Evolutionary conservation across 2,888 invertebrate species (phyloP), one percentile per base, ranked within the genome.

Genomic region (Caradrina kadenii): DNA sequence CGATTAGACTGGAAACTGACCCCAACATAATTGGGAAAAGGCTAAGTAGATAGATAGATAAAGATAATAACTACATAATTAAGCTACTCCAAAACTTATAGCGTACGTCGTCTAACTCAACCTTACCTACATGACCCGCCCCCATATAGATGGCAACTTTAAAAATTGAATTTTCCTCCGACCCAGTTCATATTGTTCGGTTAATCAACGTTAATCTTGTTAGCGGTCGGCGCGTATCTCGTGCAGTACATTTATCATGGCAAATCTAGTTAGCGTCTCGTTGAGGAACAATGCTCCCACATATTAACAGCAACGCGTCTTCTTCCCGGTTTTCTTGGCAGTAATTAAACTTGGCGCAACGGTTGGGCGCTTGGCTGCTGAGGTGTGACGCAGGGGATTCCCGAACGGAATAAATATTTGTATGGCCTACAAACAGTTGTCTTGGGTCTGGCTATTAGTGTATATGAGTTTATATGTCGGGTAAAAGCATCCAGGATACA

Each of bases 111-210:
- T 66, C 70, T 75, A 78, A 79, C 75, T 73, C 49, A 69, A 49
- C 73, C 64, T 42, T 70, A 59, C 73, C 76, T 68, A 72, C 69
- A 79, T 77, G 66, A 81, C 69, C 73, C 39, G 75, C 68, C 54
- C 35, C 63, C 63, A 55, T 78, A 78, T 71, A 79, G 79, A 80
- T 81, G 73, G 79, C 63, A 83, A 80, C 79, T 82, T 88, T 84
- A 88, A 90, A 90, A 91, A 91, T 88, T 88, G 83, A 88, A 89
- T 91, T 89, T 85, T 73, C 84, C 68, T 61, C 62, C 87, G 88
- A 88, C 90, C 90, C 85, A 91, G 86, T 92, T 93, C 84, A 87
- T 86, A 88, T 88, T 88, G 89, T 90, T 91, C 86, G 83, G 88
- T 88, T 92, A 91, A 91, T 90, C 87, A 88, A 88, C 81, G 81